A percentile compares a stretch with the other conserved stretches of the same genome.
Evolutionary conservation across 1,140 invertebrate species (phyloP).

Genomic region (Drosophila micromelanica): DNA sequence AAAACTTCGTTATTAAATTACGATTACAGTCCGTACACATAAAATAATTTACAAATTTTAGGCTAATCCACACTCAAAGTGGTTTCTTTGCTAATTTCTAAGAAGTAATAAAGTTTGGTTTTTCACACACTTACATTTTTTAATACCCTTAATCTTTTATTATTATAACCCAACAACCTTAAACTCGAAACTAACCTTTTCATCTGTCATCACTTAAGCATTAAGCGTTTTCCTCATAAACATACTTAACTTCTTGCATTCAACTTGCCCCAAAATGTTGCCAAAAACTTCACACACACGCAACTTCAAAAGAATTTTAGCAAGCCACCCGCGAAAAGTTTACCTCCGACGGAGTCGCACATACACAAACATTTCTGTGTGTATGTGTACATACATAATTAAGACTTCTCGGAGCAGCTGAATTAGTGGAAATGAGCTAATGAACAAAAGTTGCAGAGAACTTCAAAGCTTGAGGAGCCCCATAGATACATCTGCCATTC

Average conservation of each 20-base stretch:
- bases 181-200: background rate
- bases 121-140: background rate
- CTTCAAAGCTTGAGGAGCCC: slow-evolving; percentile 60
- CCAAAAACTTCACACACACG: slow-evolving; percentile 23
- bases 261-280: slow-evolving; percentile 18
- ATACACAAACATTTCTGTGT: slow-evolving; percentile 21
- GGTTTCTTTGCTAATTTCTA: background rate
- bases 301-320: slow-evolving; percentile 48
- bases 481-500: slow-evolving; percentile 66
- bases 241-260: background rate
- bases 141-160: background rate
- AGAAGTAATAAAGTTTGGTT: background rate
- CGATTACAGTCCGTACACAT: too few relatives aligned
- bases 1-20: too few relatives aligned
- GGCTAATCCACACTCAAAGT: too few relatives aligned
- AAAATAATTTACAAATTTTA: too few relatives aligned
- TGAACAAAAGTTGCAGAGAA: slow-evolving; percentile 67
- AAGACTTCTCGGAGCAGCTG: slow-evolving; percentile 51
- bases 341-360: background rate
- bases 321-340: slow-evolving; percentile 28
- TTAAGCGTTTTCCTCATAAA: slow-evolving; percentile 5
- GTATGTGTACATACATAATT: slow-evolving; percentile 50
- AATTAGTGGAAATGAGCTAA: slow-evolving; percentile 70
- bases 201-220: background rate
- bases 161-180: background rate